These are phyloP conservation scores for Synergus itoensis DNA, from an alignment of 2,888 invertebrate species.

Conservation along the genomic window DNA sequence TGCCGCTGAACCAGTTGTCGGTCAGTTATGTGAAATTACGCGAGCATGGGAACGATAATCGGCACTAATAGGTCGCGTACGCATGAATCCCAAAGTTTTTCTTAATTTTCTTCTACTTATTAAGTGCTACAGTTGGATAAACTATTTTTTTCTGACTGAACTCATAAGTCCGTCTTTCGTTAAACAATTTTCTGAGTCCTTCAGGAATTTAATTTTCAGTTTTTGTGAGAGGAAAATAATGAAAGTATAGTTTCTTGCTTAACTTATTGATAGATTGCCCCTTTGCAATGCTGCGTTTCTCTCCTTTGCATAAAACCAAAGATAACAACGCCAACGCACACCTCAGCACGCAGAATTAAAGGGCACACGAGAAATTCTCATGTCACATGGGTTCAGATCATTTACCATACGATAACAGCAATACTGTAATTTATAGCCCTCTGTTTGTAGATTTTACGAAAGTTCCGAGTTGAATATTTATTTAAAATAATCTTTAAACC, in stretches of 20 bases:
- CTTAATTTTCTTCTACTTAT: neutral
- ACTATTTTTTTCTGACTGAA: neutral
- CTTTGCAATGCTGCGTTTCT: neutral
- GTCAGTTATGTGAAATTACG: conserved; percentile 61
- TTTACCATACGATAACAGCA: neutral
- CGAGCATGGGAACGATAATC: conserved; percentile 50
- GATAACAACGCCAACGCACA: conserved; percentile 39
- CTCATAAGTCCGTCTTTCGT: no score
- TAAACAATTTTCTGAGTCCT: neutral
- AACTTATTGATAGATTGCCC: neutral
- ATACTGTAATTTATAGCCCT: neutral
- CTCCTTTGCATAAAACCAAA: conserved; percentile 39
- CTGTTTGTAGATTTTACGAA: neutral
- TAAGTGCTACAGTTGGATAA: neutral
- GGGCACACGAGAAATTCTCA: neutral
- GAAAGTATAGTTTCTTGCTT: neutral
- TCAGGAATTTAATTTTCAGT: neutral
- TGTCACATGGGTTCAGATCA: neutral
- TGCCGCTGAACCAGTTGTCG: conserved; percentile 43
- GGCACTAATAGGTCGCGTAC: neutral
- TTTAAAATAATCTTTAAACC: neutral
- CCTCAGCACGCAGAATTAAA: neutral
- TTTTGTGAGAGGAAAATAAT: neutral
- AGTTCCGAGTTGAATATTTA: neutral
- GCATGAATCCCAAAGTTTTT: neutral